Percentiles rank a stretch among this genome's conserved stretches.
Conservation (phyloP, 1,140 invertebrate genomes). For the Lordiphosa clarofinis region DNA sequence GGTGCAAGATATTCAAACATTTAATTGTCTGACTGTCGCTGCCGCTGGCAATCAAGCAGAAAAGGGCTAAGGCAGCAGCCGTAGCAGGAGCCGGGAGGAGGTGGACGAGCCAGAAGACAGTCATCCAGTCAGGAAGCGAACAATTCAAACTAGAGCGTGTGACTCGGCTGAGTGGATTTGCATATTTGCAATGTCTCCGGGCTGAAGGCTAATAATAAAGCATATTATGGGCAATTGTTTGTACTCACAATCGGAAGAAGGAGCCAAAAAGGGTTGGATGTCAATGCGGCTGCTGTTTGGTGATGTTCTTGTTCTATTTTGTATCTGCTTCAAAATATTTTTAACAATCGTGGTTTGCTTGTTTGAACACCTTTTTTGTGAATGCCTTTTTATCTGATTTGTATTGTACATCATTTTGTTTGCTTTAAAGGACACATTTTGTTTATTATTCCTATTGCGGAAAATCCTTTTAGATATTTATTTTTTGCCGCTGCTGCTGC, state of each 20-base stretch:
- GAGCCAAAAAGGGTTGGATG: slow-evolving; percentile 25
- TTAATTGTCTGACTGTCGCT: slow-evolving; percentile 73
- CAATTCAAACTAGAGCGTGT: slow-evolving; percentile 78
- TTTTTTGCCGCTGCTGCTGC: slow-evolving; percentile 6
- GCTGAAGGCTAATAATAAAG: slow-evolving; percentile 74
- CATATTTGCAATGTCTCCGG: slow-evolving; percentile 57
- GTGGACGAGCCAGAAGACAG: too few species aligned
- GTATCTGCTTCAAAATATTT: slow-evolving; percentile 73
- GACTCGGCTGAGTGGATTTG: slow-evolving; percentile 74
- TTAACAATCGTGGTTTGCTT: slow-evolving; percentile 77
- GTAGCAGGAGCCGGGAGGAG: too few species aligned
- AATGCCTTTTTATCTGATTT: slow-evolving; percentile 65
- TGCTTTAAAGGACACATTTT: slow-evolving; percentile 70
- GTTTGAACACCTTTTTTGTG: slow-evolving; percentile 73
- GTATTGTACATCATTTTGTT: slow-evolving; percentile 68
- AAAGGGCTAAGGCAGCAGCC: slow-evolving; percentile 51
- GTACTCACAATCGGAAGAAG: slow-evolving; percentile 19
- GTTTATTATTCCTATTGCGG: slow-evolving; percentile 70
- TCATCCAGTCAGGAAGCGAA: slow-evolving; percentile 44
- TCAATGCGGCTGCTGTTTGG: slow-evolving; percentile 34
- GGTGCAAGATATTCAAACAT: slow-evolving; percentile 59
- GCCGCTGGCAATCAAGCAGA: slow-evolving; percentile 66
- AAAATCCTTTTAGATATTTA: slow-evolving; percentile 37
- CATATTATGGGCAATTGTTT: slow-evolving; percentile 74
- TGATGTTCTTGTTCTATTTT: slow-evolving; percentile 65